These are phyloP conservation scores for Aratinga solstitialis DNA, from an alignment of 2,797 vertebrate species.

Conservation along the genomic window DNA sequence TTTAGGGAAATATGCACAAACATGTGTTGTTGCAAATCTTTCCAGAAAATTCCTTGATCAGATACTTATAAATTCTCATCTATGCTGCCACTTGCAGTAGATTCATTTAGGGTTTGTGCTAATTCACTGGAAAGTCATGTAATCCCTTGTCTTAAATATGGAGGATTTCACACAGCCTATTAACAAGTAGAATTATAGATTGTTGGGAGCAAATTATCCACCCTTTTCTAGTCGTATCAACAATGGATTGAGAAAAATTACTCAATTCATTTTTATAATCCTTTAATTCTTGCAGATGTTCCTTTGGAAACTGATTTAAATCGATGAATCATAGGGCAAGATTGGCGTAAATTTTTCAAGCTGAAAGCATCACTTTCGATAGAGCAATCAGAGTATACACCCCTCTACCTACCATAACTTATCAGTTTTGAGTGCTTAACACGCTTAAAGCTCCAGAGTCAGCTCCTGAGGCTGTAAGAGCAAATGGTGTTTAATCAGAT, in stretches of 20 bases:
- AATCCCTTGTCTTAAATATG: slow-evolving; percentile 36
- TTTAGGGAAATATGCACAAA: background rate
- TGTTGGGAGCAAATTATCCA: slow-evolving; percentile 29
- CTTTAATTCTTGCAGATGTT: slow-evolving; percentile 45
- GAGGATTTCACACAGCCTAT: slow-evolving; percentile 27
- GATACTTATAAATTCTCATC: background rate
- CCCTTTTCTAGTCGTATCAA: background rate
- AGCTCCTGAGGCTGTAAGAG: background rate
- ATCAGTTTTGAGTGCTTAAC: background rate
- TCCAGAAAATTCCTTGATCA: slow-evolving; percentile 19
- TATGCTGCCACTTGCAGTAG: background rate
- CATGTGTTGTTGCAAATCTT: background rate
- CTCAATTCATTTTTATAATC: slow-evolving; percentile 45
- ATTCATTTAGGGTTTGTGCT: background rate
- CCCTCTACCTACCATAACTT: background rate
- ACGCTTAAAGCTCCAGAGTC: background rate
- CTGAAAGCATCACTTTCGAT: background rate
- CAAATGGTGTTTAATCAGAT: background rate
- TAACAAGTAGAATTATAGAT: slow-evolving; percentile 44
- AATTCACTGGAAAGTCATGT: slow-evolving; percentile 16
- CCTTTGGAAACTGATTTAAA: slow-evolving; percentile 42
- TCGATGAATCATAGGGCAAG: background rate
- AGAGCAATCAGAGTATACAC: background rate
- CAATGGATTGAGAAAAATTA: slow-evolving; percentile 28
- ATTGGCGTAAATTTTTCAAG: background rate